Base-by-base conservation (phyloP, 1,140 invertebrate genomes). In the Lineus longissimus region DNA sequence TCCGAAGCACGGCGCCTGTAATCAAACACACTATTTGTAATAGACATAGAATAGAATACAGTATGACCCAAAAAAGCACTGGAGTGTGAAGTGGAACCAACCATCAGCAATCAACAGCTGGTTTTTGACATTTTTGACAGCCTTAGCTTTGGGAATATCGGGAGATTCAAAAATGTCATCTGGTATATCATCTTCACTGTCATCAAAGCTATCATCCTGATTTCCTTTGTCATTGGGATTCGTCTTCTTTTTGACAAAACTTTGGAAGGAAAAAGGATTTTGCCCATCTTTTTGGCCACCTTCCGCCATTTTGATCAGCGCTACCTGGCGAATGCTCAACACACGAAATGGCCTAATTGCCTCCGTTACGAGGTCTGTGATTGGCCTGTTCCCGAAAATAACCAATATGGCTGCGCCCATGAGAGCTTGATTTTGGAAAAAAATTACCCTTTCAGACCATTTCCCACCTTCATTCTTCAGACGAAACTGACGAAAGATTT, bases 201-300 rank as follows among this genome's bases (percentile, higher is more conserved):
- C n/a, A 4, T 19, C 47, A 9, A 27, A 51, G 25, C 47, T 51
- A 23, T n/a, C 47, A 51, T 51, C n/a, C 47, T 51, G 47, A 51
- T 51, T 9, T 9, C n/a, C 4, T 4, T 51, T 51, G 4, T 19
- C 4, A 4, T 51, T 27, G 6, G 47, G 47, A 27, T 51, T 51
- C n/a, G 47, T 7, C 25, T 73, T 74, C 30, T 67, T 68, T 27
- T 68, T 66, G 13, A 77, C 70, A 65, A 76, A 78, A 29, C 70
- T 74, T 61, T 76, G 76, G 55, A 77, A 78, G 27, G 75, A 78
- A 75, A 78, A 78, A 6, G 75, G 76, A 64, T 78, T 78, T 23
- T 73, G 70, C 25, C 69, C 71, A 13, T 66, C 64, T 56, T 72
- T 67, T 36, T 67, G 69, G 55, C 74, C 75, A 31, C 73, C 72